These are phyloP conservation scores for Drosophila borborema DNA, from an alignment of 2,888 invertebrate species.

Conservation along the genomic window DNA sequence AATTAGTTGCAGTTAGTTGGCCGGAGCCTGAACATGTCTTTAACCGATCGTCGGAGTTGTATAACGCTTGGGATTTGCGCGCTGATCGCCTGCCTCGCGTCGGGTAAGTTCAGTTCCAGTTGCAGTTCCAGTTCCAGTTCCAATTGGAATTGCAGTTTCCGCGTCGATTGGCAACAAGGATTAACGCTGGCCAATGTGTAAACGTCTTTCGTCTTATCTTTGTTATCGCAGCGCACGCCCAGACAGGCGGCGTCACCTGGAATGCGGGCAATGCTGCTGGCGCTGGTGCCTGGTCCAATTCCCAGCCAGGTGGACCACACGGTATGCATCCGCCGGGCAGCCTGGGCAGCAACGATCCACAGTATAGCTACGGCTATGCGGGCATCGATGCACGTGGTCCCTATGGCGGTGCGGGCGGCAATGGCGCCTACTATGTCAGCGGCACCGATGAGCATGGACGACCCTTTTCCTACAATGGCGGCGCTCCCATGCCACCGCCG, in stretches of 20 bases:
- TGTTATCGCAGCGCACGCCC: slow-evolving; percentile 41
- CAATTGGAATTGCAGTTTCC: background rate
- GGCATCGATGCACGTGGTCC: slow-evolving; percentile 64
- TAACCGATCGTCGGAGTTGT: slow-evolving; percentile 41
- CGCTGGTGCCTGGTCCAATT: slow-evolving; percentile 66
- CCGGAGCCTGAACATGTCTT: slow-evolving; percentile 62
- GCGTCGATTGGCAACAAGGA: slow-evolving; percentile 14
- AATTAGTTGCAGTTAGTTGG: slow-evolving; percentile 63
- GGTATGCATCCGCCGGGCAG: slow-evolving; percentile 68
- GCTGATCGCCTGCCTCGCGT: slow-evolving; percentile 30
- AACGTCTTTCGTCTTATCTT: background rate
- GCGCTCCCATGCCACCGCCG: slow-evolving; percentile 37
- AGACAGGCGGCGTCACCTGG: slow-evolving; percentile 54
- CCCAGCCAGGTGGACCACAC: slow-evolving; percentile 49
- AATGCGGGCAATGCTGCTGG: slow-evolving; percentile 54
- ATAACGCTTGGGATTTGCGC: slow-evolving; percentile 27
- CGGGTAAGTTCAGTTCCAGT: slow-evolving; percentile 53
- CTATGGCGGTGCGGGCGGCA: slow-evolving; percentile 71
- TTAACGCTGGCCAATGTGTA: slow-evolving; percentile 42
- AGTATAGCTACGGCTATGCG: slow-evolving; percentile 69
- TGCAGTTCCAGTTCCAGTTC: background rate
- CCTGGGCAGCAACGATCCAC: slow-evolving; percentile 57
- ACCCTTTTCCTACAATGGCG: slow-evolving; percentile 66
- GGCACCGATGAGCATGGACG: slow-evolving; percentile 76
- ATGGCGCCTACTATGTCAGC: slow-evolving; percentile 68